Evolutionary conservation across 2,888 invertebrate species (phyloP), one percentile per base, ranked within the genome.

Genomic region (Lithophane semibrunnea): DNA sequence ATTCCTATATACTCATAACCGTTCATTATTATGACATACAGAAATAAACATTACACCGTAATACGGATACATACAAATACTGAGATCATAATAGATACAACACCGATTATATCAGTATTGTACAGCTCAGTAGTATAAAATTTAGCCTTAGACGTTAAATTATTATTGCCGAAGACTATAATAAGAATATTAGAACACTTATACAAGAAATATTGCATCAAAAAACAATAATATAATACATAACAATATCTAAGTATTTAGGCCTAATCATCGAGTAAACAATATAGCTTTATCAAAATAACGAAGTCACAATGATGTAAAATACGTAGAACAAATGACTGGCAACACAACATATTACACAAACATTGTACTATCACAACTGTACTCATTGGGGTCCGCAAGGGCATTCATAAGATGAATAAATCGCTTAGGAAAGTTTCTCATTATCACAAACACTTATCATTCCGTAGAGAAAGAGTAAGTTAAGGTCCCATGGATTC

Each of bases 11-110:
- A 80, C 73, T 81, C 76, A 74, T 77, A 69, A 80, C 70, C 75
- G 75, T 63, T 82, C 64, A 83, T 79, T 88, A 81, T 76, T 86
- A 88, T 77, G 75, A 84, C 77, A 81, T 72, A 84, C 68, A 83
- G 73, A 86, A 73, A 83, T 77, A 75, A 78, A 77, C 54, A 78
- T 82, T 75, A 83, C 73, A 79, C 81, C 79, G 78, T 79, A 84
- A 81, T 79, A 86, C 80, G 84, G 77, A 83, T 70, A 79, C 83
- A 90, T 84, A 88, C 71, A 83, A 88, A 89, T 86, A 87, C 88
- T 93, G 93, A 94, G 93, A 94, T 94, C 94, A 93, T 90, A 88
- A 85, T 85, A 89, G 80, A 85, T 82, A 88, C 84, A 87, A 87
- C 77, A 88, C 92, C 86, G 91, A 93, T 92, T 87, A 88, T 84